Conservation (phyloP, 2,113 vertebrate species). For the Bettongia penicillata region DNA sequence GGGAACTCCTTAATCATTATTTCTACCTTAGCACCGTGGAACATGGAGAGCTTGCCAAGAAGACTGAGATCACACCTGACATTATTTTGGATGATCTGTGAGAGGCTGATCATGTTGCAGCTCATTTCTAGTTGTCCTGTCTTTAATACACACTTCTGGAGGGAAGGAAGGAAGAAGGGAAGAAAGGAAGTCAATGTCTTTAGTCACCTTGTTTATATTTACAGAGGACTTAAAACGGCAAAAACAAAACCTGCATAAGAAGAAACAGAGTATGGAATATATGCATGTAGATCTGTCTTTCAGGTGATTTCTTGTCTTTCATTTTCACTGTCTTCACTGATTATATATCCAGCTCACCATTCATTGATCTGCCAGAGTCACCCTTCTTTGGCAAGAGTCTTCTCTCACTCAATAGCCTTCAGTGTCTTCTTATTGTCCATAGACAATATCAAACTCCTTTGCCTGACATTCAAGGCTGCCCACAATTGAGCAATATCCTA, state of each 20-base stretch:
- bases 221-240: background rate
- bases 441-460: background rate
- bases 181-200: background rate
- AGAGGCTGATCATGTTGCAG: constrained; percentile 92
- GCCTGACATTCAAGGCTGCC: background rate
- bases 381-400: background rate
- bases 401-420: background rate
- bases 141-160: background rate
- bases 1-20: constrained; percentile 90
- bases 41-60: constrained; percentile 91
- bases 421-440: background rate
- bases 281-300: background rate
- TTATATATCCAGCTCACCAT: background rate
- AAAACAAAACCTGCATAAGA: background rate
- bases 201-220: background rate
- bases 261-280: background rate
- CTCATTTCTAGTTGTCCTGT: constrained; percentile 88
- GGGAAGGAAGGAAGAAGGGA: constrained; percentile 24
- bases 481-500: background rate
- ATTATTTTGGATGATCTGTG: constrained; percentile 92
- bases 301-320: background rate
- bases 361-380: background rate
- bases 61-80: constrained; percentile 90
- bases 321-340: background rate
- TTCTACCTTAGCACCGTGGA: constrained; percentile 92